Base-by-base conservation (phyloP, 2,888 invertebrate genomes). In the Corbicula japonica region DNA sequence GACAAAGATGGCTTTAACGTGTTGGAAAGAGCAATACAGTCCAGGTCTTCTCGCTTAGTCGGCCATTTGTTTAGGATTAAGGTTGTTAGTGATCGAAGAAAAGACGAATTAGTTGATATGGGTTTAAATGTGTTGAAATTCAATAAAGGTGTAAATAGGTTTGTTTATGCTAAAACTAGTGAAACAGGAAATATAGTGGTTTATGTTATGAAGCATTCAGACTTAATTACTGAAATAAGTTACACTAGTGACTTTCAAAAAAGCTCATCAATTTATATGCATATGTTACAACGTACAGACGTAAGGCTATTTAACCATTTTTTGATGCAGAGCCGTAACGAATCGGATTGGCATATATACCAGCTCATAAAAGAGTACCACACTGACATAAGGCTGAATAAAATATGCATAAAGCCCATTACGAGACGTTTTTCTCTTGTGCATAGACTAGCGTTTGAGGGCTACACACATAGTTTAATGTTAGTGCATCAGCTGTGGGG, bases 401-500 rank as follows among this genome's bases (percentile, higher is more conserved):
- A 28, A 54, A 30, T 54, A 1, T 54, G 54, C n/a, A n/a, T n/a
- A 32, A 5, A 15, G 4, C 28, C 28, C 15, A 10, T 32, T 18
- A 6, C 30, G 1, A 30, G 28, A 12, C 8, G n/a, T 28, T 30
- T 54, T 54, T 54, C 54, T 23, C 2, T 54, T 6, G 32, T 54
- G 28, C 54, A 54, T 15, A 28, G 54, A n/a, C 54, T 54, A 32
- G 54, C 54, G 3, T 54, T 54, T 54, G 54, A 54, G 18, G 54
- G 54, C 15, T 23, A 32, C 10, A 12, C 12, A 5, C n/a, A 12
- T 30, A 30, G 54, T 30, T 28, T 54, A 30, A 23, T 18, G 3
- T 30, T 54, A 21, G 54, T 32, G 18, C 30, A 32, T 4, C 28
- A 54, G 15, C 32, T 32, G 30, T 54, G 54, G 54, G 54, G 54